phyloP scores from a whole-genome alignment of 2,888 invertebrate species.

The Hirtodrosophila trivittata region DNA sequence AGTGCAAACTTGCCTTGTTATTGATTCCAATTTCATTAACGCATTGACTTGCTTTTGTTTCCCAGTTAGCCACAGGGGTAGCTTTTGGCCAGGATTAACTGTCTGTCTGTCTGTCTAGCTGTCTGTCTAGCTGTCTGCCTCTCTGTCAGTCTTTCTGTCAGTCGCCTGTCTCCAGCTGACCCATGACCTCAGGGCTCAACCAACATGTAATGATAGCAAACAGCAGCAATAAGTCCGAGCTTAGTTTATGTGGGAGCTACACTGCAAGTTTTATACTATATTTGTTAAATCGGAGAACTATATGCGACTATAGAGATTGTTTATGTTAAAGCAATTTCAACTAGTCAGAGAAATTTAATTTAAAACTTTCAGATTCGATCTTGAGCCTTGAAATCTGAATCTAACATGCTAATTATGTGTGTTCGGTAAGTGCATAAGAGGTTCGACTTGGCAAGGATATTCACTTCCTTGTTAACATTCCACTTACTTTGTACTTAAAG shows the following conservation, averaged over 20 bases:
- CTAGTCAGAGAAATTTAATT: too few relatives aligned
- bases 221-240: neutral
- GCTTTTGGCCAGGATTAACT: conserved; percentile 13
- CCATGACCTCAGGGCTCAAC: conserved; percentile 33
- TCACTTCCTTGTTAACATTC: too few relatives aligned
- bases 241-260: neutral
- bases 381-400: too few relatives aligned
- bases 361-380: neutral
- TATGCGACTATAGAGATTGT: too few relatives aligned
- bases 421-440: too few relatives aligned
- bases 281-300: too few relatives aligned
- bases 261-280: too few relatives aligned
- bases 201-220: conserved; percentile 35
- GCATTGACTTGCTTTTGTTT: conserved; percentile 47
- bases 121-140: conserved; percentile 6
- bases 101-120: conserved; percentile 16
- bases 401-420: too few relatives aligned
- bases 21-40: conserved; percentile 78
- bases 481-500: too few relatives aligned
- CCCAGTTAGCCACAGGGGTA: neutral
- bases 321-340: too few relatives aligned
- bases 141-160: conserved; percentile 47
- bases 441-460: too few relatives aligned
- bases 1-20: conserved; percentile 25
- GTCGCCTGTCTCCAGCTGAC: conserved; percentile 43